Evolutionary conservation across 2,797 vertebrate genomes (phyloP).

Genomic region (Dromococcyx pavoninus): DNA sequence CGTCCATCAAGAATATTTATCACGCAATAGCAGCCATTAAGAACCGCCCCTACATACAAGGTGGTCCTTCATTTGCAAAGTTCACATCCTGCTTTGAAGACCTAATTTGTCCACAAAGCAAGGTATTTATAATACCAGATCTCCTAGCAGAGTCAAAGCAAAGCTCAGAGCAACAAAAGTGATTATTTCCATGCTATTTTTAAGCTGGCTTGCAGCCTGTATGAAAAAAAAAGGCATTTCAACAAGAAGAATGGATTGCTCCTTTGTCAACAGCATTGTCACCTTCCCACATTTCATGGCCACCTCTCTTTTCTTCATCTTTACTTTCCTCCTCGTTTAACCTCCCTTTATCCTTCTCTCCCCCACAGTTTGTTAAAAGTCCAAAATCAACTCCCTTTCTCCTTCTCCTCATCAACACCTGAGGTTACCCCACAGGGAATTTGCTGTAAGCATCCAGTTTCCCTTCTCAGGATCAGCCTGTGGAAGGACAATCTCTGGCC

Average conservation of each 20-base stretch:
- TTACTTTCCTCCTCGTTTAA: neutral
- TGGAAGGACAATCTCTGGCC: neutral
- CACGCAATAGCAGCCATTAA: neutral
- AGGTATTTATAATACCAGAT: neutral
- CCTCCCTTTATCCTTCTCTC: neutral
- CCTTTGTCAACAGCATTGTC: accelerated
- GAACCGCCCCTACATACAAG: neutral
- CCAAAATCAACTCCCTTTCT: neutral
- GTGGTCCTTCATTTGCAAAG: neutral
- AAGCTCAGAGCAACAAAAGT: neutral
- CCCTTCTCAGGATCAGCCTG: neutral
- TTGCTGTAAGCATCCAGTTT: neutral
- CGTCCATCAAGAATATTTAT: neutral
- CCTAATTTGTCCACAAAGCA: neutral
- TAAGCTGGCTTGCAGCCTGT: neutral
- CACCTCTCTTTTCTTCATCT: neutral
- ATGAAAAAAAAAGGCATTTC: neutral
- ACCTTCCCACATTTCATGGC: neutral
- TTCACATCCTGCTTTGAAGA: neutral
- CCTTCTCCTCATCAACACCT: neutral
- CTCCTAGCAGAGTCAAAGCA: neutral
- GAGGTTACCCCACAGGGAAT: neutral
- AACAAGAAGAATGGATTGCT: neutral
- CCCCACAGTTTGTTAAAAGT: neutral
- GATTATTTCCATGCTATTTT: neutral